A percentile compares a stretch with the other conserved stretches of the same genome.
These are phyloP conservation scores for Aphaenogaster rudis DNA, from an alignment of 1,140 invertebrate genomes.

Conservation along the genomic window DNA sequence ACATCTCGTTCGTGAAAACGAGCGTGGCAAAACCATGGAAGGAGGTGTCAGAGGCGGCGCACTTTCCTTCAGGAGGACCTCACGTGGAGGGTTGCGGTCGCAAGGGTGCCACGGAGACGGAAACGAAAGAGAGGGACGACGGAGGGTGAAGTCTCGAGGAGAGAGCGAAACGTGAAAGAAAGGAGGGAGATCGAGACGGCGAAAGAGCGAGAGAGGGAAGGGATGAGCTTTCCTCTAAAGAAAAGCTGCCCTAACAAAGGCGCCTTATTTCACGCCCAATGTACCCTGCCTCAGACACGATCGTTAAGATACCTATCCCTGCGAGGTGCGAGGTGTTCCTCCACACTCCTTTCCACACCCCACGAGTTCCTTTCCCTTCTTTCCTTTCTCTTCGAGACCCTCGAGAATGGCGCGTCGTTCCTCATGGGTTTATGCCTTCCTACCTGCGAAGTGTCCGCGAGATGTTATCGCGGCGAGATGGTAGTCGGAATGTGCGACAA, in stretches of 20 bases:
- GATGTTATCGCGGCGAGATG: conserved; percentile 2
- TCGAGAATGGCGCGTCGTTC: conserved; percentile 57
- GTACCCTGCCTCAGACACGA: conserved; percentile 81
- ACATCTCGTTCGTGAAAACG: conserved; percentile 46
- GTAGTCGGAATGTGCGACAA: conserved; percentile 25
- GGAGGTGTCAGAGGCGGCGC: conserved; percentile 44
- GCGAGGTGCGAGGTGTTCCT: conserved; percentile 70
- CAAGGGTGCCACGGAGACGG: conserved; percentile 39
- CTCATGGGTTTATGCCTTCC: conserved; percentile 43
- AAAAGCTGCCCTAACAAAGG: conserved; percentile 79
- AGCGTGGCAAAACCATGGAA: conserved; percentile 49
- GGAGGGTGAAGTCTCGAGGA: conserved; percentile 40
- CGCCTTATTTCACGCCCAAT: conserved; percentile 82
- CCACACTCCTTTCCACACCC: conserved; percentile 23
- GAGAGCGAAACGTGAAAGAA: background rate
- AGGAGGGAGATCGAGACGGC: background rate
- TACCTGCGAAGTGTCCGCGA: background rate
- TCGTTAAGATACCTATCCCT: conserved; percentile 83
- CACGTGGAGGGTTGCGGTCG: conserved; percentile 65
- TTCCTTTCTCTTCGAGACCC: conserved; percentile 47
- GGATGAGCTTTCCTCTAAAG: conserved; percentile 65
- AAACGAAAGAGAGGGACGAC: conserved; percentile 36
- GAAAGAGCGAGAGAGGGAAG: conserved; percentile 1
- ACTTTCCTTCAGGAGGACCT: conserved; percentile 55
- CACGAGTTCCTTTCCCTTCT: background rate